Evolutionary conservation across 1,140 invertebrate genomes (phyloP).

Genomic region (Portunus trituberculatus): DNA sequence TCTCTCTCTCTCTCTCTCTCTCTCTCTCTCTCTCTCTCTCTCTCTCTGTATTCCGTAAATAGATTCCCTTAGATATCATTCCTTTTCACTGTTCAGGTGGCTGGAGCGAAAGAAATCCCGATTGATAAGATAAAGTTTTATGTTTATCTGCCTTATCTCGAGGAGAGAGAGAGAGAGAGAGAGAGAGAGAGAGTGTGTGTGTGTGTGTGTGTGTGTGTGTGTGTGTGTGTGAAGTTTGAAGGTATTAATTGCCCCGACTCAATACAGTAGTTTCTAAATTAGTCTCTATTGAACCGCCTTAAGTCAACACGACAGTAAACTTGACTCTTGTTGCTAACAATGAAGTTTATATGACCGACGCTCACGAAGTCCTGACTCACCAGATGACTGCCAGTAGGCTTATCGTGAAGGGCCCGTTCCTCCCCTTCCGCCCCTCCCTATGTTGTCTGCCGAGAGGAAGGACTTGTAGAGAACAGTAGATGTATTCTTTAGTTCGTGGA

Average conservation of each 20-base stretch:
- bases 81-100: no score
- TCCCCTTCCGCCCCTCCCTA: not conserved
- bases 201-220: not conserved
- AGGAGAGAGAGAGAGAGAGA: not conserved
- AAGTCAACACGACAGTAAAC: not conserved
- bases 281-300: not conserved
- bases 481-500: no score
- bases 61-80: no score
- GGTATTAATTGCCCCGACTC: not conserved
- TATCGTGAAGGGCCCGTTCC: not conserved
- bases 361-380: not conserved
- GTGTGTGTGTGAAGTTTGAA: not conserved
- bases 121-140: no score
- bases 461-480: no score
- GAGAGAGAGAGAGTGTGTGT: not conserved
- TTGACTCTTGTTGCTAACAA: not conserved
- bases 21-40: slow-evolving; percentile 23
- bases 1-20: slow-evolving; percentile 46
- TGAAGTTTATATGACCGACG: not conserved
- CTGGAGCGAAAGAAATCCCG: no score
- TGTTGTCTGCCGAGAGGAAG: no score
- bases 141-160: no score
- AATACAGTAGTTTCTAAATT: slow-evolving; percentile 15
- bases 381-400: no score
- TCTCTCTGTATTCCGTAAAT: not conserved